Conservation (phyloP, 1,140 invertebrate species). For the Sycobia sp. region DNA sequence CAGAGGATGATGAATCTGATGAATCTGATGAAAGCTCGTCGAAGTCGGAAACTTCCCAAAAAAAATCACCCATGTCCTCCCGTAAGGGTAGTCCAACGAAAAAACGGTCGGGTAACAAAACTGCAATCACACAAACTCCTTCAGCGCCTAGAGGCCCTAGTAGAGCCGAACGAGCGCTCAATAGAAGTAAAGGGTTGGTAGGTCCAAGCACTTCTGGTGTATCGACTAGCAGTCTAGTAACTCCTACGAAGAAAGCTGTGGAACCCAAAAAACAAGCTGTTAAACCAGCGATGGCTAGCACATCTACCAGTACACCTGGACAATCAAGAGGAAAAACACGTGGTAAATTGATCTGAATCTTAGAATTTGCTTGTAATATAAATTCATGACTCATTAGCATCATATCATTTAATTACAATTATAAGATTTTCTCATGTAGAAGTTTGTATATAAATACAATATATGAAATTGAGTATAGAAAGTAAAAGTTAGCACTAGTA, state of each 20-base stretch:
- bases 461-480: no score
- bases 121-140: slow-evolving; percentile 51
- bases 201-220: slow-evolving; percentile 24
- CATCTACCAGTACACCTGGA: slow-evolving; percentile 35
- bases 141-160: slow-evolving; percentile 53
- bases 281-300: slow-evolving; percentile 38
- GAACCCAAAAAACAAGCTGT: slow-evolving; percentile 39
- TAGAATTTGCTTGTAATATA: no score
- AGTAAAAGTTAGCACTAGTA: no score
- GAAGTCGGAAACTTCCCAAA: slow-evolving; percentile 39
- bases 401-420: no score
- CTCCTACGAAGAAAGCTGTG: slow-evolving; percentile 38
- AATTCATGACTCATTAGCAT: no score
- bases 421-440: no score
- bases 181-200: slow-evolving; percentile 44
- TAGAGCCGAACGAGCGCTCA: slow-evolving; percentile 54
- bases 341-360: slow-evolving; percentile 44
- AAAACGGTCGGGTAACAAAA: slow-evolving; percentile 50
- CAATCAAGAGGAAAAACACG: slow-evolving; percentile 42
- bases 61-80: slow-evolving; percentile 36
- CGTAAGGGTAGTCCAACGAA: slow-evolving; percentile 46
- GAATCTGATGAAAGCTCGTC: slow-evolving; percentile 39
- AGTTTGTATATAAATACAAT: no score
- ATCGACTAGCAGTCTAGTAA: slow-evolving; percentile 1
- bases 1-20: slow-evolving; percentile 35